Base-by-base conservation (phyloP, 2,888 invertebrate species). In the Venustoraphidia nigricollis region DNA sequence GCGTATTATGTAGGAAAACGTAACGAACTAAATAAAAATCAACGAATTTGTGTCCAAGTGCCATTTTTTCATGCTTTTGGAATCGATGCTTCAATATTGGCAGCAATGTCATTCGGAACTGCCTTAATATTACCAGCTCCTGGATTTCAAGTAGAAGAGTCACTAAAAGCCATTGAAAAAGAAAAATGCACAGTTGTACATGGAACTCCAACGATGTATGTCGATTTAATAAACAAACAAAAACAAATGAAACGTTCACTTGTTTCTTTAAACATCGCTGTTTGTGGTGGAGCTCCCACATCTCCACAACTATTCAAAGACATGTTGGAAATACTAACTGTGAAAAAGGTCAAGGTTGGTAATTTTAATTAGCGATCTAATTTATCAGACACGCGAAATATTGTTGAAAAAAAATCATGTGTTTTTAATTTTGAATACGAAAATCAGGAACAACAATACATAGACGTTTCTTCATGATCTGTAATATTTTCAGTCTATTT, bases 121-220 rank as follows among this genome's bases (percentile, higher is more conserved):
- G 78, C 82, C 0, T 46, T 79, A 17, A 74, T 85, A 1, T 54
- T 83, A 3, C 81, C 83, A 1, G 62, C 71, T 0, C 65, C 69
- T 0, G 66, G 67, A 0, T 84, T 78, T 56, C 77, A 79, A 60
- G 73, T 86, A 0, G 67, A 70, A 13, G 70, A 71, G 37, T 72
- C 80, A 0, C 62, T 89, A 2, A 64, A 76, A 44, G 75, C 83
- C 0, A 73, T 87, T 6, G 65, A 72, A 27, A 64, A 73, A 17
- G 83, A 90, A 64, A 78, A 75, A 76, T 87, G 88, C 58, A 77
- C 77, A 0, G 64, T 79, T 1, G 62, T 83, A 34, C 80, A 80
- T 59, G 89, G 89, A 37, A 88, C 89, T 0, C 89, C 91, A 8
- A 90, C 91, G 3, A 90, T 90, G 90, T 84, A 84, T 63, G 77